Conservation (phyloP, 2,797 vertebrate genomes). For the Danio jaintianensis region DNA sequence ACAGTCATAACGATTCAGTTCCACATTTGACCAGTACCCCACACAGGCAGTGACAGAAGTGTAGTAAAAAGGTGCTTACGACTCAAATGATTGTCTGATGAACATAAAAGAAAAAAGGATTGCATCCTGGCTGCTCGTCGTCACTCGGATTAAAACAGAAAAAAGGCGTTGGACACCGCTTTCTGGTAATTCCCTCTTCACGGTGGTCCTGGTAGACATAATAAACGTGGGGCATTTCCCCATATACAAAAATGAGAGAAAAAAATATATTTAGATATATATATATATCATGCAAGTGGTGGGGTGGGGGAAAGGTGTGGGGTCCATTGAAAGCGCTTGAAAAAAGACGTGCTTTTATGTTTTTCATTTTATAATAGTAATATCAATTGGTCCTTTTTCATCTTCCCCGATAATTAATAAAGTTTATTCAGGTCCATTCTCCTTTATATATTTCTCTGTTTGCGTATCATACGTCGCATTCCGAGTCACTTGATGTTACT, state of each 20-base stretch:
- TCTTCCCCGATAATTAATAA: slow-evolving; percentile 83
- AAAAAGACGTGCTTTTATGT: slow-evolving; percentile 93
- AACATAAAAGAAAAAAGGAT: slow-evolving; percentile 89
- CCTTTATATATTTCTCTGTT: slow-evolving; percentile 86
- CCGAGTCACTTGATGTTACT: slow-evolving; percentile 99
- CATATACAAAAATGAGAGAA: slow-evolving; percentile 84
- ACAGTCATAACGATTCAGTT: slow-evolving; percentile 99
- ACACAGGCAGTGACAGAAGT: slow-evolving; percentile 99
- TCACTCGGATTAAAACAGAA: slow-evolving; percentile 81
- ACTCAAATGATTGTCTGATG: slow-evolving; percentile 99
- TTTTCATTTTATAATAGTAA: slow-evolving; percentile 79
- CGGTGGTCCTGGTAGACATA: slow-evolving; percentile 87
- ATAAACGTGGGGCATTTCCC: slow-evolving; percentile 78
- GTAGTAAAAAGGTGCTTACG: slow-evolving; percentile 99
- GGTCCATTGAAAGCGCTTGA: slow-evolving; percentile 95
- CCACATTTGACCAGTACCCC: slow-evolving; percentile 98
- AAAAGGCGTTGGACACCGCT: slow-evolving; percentile 83
- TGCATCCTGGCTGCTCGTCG: slow-evolving; percentile 89
- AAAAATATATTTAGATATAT: slow-evolving; percentile 77
- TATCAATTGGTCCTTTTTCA: slow-evolving; percentile 84
- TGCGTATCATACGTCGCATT: slow-evolving; percentile 98
- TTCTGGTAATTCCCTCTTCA: slow-evolving; percentile 91
- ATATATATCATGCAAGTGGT: slow-evolving; percentile 90
- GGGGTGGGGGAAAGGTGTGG: slow-evolving; percentile 75
- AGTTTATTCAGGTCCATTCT: slow-evolving; percentile 87